A percentile compares a stretch with the other conserved stretches of the same genome.
These are phyloP conservation scores for Chrysolina haemoptera DNA, from an alignment of 2,888 invertebrate species.

Conservation along the genomic window DNA sequence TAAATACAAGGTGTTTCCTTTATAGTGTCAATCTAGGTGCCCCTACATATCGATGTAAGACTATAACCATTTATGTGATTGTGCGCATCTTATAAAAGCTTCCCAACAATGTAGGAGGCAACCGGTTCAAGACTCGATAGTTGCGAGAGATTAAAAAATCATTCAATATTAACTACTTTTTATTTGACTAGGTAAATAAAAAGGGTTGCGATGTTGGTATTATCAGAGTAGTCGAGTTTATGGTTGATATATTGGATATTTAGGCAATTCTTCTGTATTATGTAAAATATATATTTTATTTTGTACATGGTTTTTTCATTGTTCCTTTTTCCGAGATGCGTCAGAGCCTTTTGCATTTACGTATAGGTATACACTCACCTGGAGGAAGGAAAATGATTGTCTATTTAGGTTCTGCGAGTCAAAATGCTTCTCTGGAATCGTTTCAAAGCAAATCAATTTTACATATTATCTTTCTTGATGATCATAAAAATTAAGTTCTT, in stretches of 20 bases:
- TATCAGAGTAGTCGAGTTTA: neutral
- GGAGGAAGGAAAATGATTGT: no score
- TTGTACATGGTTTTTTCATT: neutral
- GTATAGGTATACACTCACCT: no score
- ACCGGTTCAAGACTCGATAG: neutral
- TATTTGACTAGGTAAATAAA: neutral
- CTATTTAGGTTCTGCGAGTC: no score
- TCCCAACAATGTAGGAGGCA: neutral
- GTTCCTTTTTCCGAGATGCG: no score
- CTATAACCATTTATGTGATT: neutral
- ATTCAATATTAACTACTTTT: neutral
- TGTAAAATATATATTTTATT: constrained; percentile 13
- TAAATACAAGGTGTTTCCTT: neutral
- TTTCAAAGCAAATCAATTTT: no score
- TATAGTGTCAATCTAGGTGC: neutral
- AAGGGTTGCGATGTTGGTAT: neutral
- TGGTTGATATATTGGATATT: constrained; percentile 4
- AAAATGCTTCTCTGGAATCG: no score
- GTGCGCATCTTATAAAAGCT: neutral
- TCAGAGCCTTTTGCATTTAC: neutral
- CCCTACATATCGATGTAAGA: neutral
- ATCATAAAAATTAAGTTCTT: no score
- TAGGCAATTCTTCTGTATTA: neutral
- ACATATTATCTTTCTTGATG: no score
- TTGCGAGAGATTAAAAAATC: neutral